phyloP scores from a whole-genome alignment of 2,113 vertebrate genomes.

The Vimba vimba region DNA sequence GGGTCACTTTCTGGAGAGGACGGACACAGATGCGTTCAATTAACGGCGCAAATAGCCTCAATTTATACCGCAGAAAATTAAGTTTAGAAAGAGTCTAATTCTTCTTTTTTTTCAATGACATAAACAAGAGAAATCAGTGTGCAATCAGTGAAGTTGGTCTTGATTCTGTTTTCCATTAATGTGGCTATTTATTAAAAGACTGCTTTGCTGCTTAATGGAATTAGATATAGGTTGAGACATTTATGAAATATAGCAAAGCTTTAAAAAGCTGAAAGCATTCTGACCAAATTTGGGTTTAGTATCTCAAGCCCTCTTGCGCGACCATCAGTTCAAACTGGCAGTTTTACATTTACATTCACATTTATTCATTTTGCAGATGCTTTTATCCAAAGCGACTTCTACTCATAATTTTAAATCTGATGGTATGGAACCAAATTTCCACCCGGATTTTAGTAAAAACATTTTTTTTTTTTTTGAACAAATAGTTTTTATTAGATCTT shows the following conservation, averaged over 20 bases:
- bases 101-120: not conserved
- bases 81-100: constrained; percentile 2
- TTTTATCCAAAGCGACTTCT: not conserved
- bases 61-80: constrained; percentile 19
- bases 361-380: not conserved
- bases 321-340: not conserved
- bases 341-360: not conserved
- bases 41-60: not conserved
- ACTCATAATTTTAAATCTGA: not conserved
- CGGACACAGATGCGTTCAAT: not conserved
- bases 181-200: not conserved
- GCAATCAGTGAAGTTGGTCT: constrained; percentile 19
- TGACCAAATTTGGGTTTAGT: not conserved
- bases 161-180: constrained; percentile 32
- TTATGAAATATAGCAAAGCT: not conserved
- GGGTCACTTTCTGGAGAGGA: not conserved
- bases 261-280: not conserved
- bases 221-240: not conserved
- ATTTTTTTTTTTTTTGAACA: not conserved
- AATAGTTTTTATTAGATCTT: not conserved
- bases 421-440: not conserved
- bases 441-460: not conserved
- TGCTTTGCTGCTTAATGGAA: not conserved
- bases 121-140: constrained; percentile 1
- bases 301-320: not conserved